phyloP scores from a whole-genome alignment of 2,888 invertebrate species.

The Papilio demoleus region DNA sequence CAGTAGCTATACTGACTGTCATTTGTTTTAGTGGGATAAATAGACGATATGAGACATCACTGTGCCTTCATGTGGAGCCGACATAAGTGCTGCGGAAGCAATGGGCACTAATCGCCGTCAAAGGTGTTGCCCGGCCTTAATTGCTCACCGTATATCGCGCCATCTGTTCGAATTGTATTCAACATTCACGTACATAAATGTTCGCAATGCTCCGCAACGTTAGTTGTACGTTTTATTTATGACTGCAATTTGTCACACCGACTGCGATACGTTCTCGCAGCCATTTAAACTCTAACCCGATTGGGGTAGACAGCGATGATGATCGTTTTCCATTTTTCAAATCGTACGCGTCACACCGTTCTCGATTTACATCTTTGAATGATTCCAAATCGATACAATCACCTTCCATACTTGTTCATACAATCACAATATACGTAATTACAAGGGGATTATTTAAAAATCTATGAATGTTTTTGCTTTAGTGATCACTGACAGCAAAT shows the following conservation, averaged over 20 bases:
- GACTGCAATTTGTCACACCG: slow-evolving; percentile 31
- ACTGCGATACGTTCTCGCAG: slow-evolving; percentile 29
- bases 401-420: too few relatives aligned
- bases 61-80: neutral
- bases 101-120: slow-evolving; percentile 22
- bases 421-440: neutral
- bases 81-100: neutral
- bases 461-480: neutral
- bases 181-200: slow-evolving; percentile 27
- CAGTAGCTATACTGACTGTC: too few relatives aligned
- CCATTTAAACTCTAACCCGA: slow-evolving; percentile 22
- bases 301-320: neutral
- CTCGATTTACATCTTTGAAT: neutral
- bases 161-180: slow-evolving; percentile 31
- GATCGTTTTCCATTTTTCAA: slow-evolving; percentile 6
- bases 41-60: too few relatives aligned
- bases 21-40: too few relatives aligned
- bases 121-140: slow-evolving; percentile 38
- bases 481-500: neutral
- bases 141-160: slow-evolving; percentile 34
- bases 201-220: slow-evolving; percentile 32
- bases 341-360: neutral
- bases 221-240: slow-evolving; percentile 35
- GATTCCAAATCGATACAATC: neutral
- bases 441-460: neutral